A percentile compares a stretch with the other conserved stretches of the same genome.
Evolutionary conservation across 2,113 vertebrate genomes (phyloP).

Genomic region (Xenopus laevis): DNA sequence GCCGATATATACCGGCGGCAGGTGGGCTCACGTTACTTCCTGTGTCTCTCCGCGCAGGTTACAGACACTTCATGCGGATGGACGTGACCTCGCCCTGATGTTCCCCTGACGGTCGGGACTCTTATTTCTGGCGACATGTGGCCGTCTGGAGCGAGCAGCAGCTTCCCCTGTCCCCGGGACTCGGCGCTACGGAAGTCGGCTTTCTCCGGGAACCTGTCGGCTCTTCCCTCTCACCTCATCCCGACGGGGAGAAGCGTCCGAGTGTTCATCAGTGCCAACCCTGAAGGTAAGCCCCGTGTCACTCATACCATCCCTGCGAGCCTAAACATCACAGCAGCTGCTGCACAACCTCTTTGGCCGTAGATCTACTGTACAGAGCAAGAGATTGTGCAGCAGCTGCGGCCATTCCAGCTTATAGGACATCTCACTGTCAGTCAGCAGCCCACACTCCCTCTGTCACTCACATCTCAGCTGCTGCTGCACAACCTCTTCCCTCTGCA

Average conservation of each 20-base stretch:
- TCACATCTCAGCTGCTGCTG: too few species aligned
- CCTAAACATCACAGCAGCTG: neutral
- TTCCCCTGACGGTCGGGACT: neutral
- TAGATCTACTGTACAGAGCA: neutral
- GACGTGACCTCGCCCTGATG: conserved; percentile 41
- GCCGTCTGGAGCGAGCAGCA: conserved; percentile 81
- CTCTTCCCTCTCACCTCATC: conserved; percentile 80
- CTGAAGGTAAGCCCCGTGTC: conserved; percentile 73
- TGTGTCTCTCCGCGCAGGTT: conserved; percentile 39
- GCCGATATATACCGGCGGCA: too few species aligned
- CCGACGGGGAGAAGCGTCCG: conserved; percentile 86
- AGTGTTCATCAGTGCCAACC: conserved; percentile 90
- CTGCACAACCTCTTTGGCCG: conserved; percentile 27
- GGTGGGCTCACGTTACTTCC: conserved; percentile 6
- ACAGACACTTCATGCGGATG: conserved; percentile 27
- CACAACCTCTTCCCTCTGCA: too few species aligned
- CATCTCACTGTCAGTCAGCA: neutral
- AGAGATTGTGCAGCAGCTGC: neutral
- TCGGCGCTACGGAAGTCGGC: conserved; percentile 85
- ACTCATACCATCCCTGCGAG: too few species aligned
- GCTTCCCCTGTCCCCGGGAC: conserved; percentile 81
- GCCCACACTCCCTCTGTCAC: neutral
- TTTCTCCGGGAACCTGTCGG: conserved; percentile 82
- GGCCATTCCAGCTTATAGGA: neutral
- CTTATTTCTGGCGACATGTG: conserved; percentile 80